Percentiles rank a stretch among this genome's conserved stretches.
Evolutionary conservation across 2,888 invertebrate genomes (phyloP).

Genomic region (Hetaerina titia): DNA sequence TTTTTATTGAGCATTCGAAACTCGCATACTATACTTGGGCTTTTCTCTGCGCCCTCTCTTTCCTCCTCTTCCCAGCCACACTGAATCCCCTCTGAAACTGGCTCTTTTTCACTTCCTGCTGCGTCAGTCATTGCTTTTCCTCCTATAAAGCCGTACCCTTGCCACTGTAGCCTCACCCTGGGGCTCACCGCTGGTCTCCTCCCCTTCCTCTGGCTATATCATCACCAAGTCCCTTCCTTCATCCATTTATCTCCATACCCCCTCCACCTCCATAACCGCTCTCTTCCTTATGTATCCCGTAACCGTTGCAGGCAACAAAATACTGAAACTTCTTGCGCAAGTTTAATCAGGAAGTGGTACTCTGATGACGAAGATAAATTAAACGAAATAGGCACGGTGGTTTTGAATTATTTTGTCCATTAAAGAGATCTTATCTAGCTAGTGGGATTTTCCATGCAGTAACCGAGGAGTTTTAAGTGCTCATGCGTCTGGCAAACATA

Average conservation of each 20-base stretch:
- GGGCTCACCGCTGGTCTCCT: neutral
- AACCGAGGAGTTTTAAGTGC: neutral
- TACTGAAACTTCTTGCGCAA: neutral
- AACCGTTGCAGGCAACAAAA: neutral
- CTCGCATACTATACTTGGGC: neutral
- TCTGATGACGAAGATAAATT: neutral
- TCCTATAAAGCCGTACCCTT: constrained; percentile 38
- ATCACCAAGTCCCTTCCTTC: neutral
- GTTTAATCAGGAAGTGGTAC: constrained; percentile 3
- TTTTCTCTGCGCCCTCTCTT: neutral
- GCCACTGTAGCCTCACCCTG: neutral
- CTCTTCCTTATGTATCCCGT: constrained; percentile 4
- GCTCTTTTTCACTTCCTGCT: constrained; percentile 52
- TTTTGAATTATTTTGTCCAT: constrained; percentile 3
- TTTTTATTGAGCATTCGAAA: constrained; percentile 5
- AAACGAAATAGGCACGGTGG: neutral
- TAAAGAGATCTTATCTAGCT: neutral
- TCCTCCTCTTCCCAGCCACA: neutral
- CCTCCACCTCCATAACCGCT: neutral
- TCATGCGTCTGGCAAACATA: neutral
- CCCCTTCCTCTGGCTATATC: neutral
- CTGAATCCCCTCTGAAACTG: constrained; percentile 6
- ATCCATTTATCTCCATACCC: neutral
- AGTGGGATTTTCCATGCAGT: neutral
- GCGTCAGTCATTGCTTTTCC: constrained; percentile 62